A percentile compares a stretch with the other conserved stretches of the same genome.
Conservation (phyloP, 2,888 invertebrate genomes). For the Coecobrya sp. region DNA sequence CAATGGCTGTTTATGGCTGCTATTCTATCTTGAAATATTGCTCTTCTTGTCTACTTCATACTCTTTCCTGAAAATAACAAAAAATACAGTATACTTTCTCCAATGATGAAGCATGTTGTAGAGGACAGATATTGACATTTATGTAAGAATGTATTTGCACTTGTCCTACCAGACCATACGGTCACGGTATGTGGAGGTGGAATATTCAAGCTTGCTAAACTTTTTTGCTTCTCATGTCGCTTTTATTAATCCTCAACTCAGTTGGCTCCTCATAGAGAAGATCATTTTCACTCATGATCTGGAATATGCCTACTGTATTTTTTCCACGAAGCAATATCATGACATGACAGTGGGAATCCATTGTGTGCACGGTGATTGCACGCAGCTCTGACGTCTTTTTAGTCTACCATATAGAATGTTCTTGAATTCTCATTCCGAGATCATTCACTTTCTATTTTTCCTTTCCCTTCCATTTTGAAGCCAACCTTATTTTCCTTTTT, state of each 20-base stretch:
- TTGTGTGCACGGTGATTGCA: neutral
- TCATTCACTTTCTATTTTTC: neutral
- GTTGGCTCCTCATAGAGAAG: neutral
- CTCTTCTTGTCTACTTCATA: too few relatives aligned
- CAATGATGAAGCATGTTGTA: too few relatives aligned
- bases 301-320: too few relatives aligned
- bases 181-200: neutral
- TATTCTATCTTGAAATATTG: too few relatives aligned
- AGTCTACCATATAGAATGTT: neutral
- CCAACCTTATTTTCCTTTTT: neutral
- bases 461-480: neutral
- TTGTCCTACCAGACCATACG: too few relatives aligned
- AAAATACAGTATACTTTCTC: too few relatives aligned
- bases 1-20: too few relatives aligned
- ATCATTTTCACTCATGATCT: neutral
- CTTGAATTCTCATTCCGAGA: neutral
- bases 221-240: neutral
- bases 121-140: too few relatives aligned
- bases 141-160: too few relatives aligned
- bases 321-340: neutral
- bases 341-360: neutral
- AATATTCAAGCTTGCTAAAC: neutral
- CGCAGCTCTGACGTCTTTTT: constrained; percentile 17
- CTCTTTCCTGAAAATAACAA: too few relatives aligned
- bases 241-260: neutral